Evolutionary conservation across 30 jellyfish, hydroid and myxozoan species (phyloP), one percentile per base, ranked within the genome.

Genomic region (Clytia hemisphaerica): DNA sequence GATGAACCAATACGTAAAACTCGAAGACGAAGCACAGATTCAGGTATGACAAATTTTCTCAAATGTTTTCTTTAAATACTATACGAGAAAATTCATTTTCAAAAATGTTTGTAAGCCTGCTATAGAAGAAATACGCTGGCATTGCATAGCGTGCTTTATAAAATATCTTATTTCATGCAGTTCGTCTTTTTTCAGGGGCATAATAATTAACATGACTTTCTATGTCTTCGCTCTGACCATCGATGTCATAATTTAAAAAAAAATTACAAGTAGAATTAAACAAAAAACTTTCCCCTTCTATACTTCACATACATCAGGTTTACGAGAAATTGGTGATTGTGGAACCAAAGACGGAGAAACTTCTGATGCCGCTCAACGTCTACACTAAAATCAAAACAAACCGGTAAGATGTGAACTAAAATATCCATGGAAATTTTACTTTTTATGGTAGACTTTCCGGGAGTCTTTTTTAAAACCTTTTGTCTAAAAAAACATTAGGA

Each of bases 301-400:
- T n/a, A n/a, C n/a, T n/a, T n/a, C n/a, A n/a, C n/a, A n/a, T 7
- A 10, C 32, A 51, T 7, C 0, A 85, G 96, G 96, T 86, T 44
- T 71, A 61, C 35, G 94, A 86, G 26, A 75, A 77, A 61, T 69
- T 86, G 25, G 75, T 47, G 42, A 58, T 86, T 30, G 25, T 86
- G 33, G 62, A 71, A 42, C 96, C 96, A 24, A 55, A 37, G 21
- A 73, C 45, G 60, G 88, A 83, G 45, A 50, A 60, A 30, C 72
- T 86, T 48, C 79, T 86, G 65, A 72, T 86, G 45, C 96, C 96
- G 0, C 96, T 67, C 38, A 79, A 74, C 50, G 84, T 65, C 1
- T 72, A 58, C 15, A 50, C 85, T 0, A 64, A 38, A 35, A 72
- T 86, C 42, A 64, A 67, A 79, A 86, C 96, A 31, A 86, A 79